Conservation (phyloP, 2,888 invertebrate genomes). For the Diarsia dahlii region DNA sequence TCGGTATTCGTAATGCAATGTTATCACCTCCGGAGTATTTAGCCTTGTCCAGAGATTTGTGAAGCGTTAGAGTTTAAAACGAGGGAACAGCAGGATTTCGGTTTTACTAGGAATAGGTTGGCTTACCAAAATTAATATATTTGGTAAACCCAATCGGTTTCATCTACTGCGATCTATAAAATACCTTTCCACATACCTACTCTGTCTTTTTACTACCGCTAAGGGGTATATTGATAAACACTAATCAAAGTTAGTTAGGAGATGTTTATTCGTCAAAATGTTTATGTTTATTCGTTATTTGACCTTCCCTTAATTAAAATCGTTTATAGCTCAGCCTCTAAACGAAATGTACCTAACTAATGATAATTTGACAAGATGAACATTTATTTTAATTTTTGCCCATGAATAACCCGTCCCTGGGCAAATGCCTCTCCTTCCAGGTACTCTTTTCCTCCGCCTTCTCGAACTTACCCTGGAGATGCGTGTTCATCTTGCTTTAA, state of each 20-base stretch:
- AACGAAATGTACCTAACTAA: neutral
- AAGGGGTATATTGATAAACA: neutral
- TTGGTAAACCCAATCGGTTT: neutral
- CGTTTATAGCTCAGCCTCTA: neutral
- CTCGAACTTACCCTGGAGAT: neutral
- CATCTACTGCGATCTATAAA: neutral
- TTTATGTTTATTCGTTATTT: neutral
- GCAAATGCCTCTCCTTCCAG: neutral
- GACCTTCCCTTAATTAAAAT: neutral
- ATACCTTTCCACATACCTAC: neutral
- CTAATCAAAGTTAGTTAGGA: neutral
- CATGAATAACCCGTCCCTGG: neutral
- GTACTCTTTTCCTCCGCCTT: neutral
- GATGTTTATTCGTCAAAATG: neutral
- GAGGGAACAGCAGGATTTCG: neutral
- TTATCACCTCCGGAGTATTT: conserved; percentile 12
- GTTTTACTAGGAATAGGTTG: neutral
- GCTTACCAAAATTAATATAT: neutral
- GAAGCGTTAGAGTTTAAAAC: neutral
- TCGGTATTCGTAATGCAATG: conserved; percentile 16
- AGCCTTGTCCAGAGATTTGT: neutral
- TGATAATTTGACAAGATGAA: neutral
- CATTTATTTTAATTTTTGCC: neutral
- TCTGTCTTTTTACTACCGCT: neutral
- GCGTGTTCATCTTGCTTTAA: neutral